These are phyloP conservation scores for Agrochola macilenta DNA, from an alignment of 2,888 invertebrate genomes.

Conservation along the genomic window DNA sequence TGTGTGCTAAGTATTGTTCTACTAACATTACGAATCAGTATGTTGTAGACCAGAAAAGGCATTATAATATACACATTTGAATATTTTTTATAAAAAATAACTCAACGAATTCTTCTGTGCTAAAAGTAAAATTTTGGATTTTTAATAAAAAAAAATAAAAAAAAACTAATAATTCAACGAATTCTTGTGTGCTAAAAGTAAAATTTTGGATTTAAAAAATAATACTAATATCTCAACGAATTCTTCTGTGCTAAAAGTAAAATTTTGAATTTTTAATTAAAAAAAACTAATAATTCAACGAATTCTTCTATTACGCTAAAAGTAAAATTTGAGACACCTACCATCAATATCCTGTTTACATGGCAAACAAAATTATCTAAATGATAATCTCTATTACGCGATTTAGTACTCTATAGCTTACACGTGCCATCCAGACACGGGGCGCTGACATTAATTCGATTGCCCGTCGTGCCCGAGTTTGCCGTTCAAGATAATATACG, in stretches of 20 bases:
- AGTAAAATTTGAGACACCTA: background rate
- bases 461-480: slow-evolving; percentile 15
- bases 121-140: too few relatives aligned
- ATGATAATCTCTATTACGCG: slow-evolving; percentile 4
- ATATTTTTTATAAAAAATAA: too few relatives aligned
- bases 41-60: background rate
- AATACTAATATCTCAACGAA: background rate
- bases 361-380: slow-evolving; percentile 8
- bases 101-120: too few relatives aligned
- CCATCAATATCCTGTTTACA: background rate
- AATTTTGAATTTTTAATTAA: too few relatives aligned
- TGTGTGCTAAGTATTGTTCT: background rate
- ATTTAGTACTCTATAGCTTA: slow-evolving; percentile 22
- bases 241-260: background rate
- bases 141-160: too few relatives aligned
- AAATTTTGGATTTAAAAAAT: too few relatives aligned
- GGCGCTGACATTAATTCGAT: slow-evolving; percentile 48
- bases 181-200: background rate
- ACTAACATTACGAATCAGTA: background rate
- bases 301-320: background rate
- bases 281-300: background rate
- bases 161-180: background rate
- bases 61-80: background rate
- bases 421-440: slow-evolving; percentile 40
- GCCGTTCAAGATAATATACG: slow-evolving; percentile 21